Conservation (phyloP, 2,797 vertebrate genomes). For the Lacerta viridis region DNA sequence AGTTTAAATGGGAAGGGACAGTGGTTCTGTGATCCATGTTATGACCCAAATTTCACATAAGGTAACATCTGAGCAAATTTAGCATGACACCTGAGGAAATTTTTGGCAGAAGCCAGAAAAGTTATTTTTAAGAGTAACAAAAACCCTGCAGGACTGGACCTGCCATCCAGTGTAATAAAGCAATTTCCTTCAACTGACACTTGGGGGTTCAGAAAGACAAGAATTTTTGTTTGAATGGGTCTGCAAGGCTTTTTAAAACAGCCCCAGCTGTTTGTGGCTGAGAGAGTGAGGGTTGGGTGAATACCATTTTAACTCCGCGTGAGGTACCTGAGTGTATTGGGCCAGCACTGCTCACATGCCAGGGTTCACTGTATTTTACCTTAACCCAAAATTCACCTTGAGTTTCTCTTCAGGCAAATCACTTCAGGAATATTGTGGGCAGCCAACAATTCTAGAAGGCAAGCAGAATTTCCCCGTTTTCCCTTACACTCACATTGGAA, state of each 20-base stretch:
- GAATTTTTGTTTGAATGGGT: background rate
- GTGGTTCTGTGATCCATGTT: background rate
- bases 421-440: background rate
- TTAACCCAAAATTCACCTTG: background rate
- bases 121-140: too few relatives aligned
- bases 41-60: background rate
- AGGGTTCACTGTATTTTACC: background rate
- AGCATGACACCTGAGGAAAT: background rate
- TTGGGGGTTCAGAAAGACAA: background rate
- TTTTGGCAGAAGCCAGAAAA: background rate
- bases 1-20: background rate
- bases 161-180: background rate
- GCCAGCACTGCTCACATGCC: background rate
- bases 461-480: background rate
- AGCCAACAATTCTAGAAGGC: background rate
- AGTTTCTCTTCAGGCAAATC: background rate
- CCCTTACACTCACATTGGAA: background rate
- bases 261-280: background rate
- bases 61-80: background rate
- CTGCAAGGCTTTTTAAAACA: background rate
- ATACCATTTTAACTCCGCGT: background rate
- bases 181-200: background rate
- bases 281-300: too few relatives aligned
- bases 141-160: background rate
- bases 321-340: background rate